These are phyloP conservation scores for Eulemur coronatus DNA, from an alignment of 2,797 vertebrate genomes.

Conservation along the genomic window DNA sequence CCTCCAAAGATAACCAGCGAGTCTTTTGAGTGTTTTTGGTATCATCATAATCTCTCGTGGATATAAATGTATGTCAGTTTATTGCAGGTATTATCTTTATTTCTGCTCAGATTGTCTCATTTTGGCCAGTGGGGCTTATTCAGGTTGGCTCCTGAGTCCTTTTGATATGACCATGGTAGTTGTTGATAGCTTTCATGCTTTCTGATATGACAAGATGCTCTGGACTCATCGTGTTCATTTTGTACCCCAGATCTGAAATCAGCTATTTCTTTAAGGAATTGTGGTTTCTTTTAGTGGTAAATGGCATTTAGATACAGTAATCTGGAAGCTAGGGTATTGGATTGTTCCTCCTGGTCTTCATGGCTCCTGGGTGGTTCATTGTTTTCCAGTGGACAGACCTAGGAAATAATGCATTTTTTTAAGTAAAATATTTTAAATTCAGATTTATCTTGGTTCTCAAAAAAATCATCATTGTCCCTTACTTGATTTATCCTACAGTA, in stretches of 20 bases:
- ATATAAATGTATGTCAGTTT: slow-evolving; percentile 6
- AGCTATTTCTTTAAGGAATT: not conserved
- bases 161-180: not conserved
- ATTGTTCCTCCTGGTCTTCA: not conserved
- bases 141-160: not conserved
- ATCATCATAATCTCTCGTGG: not conserved
- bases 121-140: slow-evolving; percentile 1
- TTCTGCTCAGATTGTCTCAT: not conserved
- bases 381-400: not conserved
- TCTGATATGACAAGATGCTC: not conserved
- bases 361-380: slow-evolving; percentile 3
- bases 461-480: not conserved
- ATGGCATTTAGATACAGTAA: not conserved
- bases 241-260: not conserved
- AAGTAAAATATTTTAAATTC: slow-evolving; percentile 17
- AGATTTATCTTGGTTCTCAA: slow-evolving; percentile 18
- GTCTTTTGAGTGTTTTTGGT: not conserved
- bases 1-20: not conserved
- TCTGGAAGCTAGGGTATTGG: not conserved
- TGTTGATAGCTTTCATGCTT: not conserved
- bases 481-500: not conserved
- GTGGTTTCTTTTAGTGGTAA: not conserved
- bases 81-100: not conserved
- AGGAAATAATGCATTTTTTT: not conserved
- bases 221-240: slow-evolving; percentile 3